Conservation (phyloP, 1,140 invertebrate genomes). For the Ditylenchus dipsaci region DNA sequence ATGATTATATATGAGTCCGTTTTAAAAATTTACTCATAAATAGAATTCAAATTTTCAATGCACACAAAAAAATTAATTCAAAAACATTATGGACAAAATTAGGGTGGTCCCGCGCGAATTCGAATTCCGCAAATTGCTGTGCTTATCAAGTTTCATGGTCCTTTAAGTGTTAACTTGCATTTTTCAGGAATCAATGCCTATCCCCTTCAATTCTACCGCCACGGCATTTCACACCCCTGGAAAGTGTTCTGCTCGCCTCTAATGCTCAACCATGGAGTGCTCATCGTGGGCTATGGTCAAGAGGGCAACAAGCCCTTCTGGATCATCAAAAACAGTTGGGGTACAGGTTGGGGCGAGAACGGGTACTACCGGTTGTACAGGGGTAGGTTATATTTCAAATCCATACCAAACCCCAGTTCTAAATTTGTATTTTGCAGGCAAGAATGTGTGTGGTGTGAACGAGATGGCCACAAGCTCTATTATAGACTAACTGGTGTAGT, state of each 20-base stretch:
- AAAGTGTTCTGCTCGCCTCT: constrained; percentile 77
- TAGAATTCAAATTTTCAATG: no score
- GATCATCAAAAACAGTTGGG: constrained; percentile 91
- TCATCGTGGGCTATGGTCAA: constrained; percentile 85
- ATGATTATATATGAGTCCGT: no score
- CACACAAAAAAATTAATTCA: no score
- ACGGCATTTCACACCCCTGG: constrained; percentile 91
- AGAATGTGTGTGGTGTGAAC: constrained; percentile 88
- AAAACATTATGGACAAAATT: no score
- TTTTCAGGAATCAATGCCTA: constrained; percentile 79
- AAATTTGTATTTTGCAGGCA: constrained; percentile 60
- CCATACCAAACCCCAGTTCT: no score
- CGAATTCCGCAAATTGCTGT: no score
- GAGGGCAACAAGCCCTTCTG: constrained; percentile 79
- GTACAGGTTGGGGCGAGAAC: constrained; percentile 68
- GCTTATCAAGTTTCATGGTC: no score
- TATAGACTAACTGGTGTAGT: constrained; percentile 58
- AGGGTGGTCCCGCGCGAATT: no score
- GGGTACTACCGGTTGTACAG: constrained; percentile 91
- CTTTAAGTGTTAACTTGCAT: no score
- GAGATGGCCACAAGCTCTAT: constrained; percentile 82
- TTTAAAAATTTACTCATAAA: no score
- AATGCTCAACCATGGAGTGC: constrained; percentile 68
- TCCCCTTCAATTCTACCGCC: constrained; percentile 94
- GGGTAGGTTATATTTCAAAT: constrained; percentile 58